A percentile compares a stretch with the other conserved stretches of the same genome.
Evolutionary conservation across 2,797 vertebrate species (phyloP).

Genomic region (Fistularia tabacaria): DNA sequence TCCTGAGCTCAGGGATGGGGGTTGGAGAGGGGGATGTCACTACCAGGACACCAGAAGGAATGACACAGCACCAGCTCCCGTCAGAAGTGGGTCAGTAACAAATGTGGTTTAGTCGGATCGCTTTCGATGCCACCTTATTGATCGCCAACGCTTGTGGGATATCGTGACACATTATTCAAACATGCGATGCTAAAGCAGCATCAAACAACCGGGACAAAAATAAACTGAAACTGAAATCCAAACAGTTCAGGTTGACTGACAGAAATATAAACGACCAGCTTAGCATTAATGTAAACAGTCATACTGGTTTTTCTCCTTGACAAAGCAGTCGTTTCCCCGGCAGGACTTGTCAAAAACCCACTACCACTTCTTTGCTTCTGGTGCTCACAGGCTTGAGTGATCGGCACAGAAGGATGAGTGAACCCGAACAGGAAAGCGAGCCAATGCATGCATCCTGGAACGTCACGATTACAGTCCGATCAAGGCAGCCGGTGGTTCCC

Average conservation of each 20-base stretch:
- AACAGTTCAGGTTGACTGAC: too few species aligned
- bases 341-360: constrained; percentile 30
- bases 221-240: too few species aligned
- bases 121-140: constrained; percentile 28
- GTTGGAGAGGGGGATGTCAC: background rate
- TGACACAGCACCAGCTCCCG: constrained; percentile 13
- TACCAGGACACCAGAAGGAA: constrained; percentile 23
- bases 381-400: constrained; percentile 14
- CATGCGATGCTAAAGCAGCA: too few species aligned
- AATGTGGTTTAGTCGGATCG: background rate
- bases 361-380: constrained; percentile 17
- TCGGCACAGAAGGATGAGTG: constrained; percentile 5
- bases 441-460: constrained; percentile 1
- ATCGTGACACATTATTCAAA: too few species aligned
- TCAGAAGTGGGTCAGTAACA: constrained; percentile 49
- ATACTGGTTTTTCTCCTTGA: constrained; percentile 11
- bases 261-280: background rate
- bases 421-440: constrained; percentile 3
- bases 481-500: too few species aligned
- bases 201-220: too few species aligned
- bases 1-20: too few species aligned
- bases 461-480: background rate
- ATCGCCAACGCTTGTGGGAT: constrained; percentile 9
- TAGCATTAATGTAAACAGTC: constrained; percentile 1
- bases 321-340: too few species aligned